These are phyloP conservation scores for Helicoverpa armigera DNA, from an alignment of 1,140 invertebrate genomes.

Conservation along the genomic window DNA sequence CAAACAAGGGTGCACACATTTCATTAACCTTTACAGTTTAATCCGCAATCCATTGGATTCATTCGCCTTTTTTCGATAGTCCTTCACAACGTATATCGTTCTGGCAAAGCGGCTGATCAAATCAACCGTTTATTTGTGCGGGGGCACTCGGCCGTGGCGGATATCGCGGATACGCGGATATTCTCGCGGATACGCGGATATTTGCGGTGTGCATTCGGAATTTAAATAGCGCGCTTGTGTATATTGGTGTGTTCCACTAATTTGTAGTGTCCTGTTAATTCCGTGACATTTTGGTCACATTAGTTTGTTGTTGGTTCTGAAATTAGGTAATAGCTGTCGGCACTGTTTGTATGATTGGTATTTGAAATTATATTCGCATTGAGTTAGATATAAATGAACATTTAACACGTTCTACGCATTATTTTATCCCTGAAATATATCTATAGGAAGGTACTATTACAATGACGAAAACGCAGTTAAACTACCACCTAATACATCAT, in stretches of 20 bases:
- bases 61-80: conserved; percentile 58
- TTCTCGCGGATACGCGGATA: conserved; percentile 54
- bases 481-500: no score
- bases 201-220: conserved; percentile 51
- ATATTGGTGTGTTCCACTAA: conserved; percentile 45
- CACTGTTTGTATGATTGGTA: neutral
- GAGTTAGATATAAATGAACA: no score
- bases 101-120: conserved; percentile 61
- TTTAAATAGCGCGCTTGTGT: conserved; percentile 49
- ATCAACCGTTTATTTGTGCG: conserved; percentile 72
- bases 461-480: no score
- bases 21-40: conserved; percentile 57
- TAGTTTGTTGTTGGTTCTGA: conserved; percentile 25
- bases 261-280: conserved; percentile 45
- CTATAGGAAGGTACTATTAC: no score
- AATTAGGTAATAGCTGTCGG: conserved; percentile 27
- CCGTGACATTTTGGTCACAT: conserved; percentile 34
- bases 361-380: neutral
- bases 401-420: no score
- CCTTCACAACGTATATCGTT: conserved; percentile 41
- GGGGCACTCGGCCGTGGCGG: conserved; percentile 52
- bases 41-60: conserved; percentile 53
- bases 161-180: conserved; percentile 59
- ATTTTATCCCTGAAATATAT: no score
- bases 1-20: conserved; percentile 50